Base-by-base conservation (phyloP, 2,888 invertebrate genomes). In the Caenorhabditis sp. region DNA sequence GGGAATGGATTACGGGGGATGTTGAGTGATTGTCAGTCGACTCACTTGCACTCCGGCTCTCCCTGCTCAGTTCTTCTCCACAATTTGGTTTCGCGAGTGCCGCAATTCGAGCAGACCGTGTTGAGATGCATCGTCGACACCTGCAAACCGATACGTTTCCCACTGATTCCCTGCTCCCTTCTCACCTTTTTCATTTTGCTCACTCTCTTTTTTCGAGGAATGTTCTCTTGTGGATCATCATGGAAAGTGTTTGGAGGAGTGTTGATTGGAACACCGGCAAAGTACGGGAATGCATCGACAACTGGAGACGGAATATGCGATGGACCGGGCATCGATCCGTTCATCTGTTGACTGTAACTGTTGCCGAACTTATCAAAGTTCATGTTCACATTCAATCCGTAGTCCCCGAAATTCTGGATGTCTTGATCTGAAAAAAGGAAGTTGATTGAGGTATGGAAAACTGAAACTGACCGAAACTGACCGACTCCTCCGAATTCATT, bases 31-130 rank as follows among this genome's bases (percentile, higher is more conserved):
- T 4, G 9, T 3, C 15, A 28, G n/a, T 26, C 40, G 15, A 64
- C 72, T 72, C 32, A 72, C 72, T 72, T 72, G 72, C 72, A 72
- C 72, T 72, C 72, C 18, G 72, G 35, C 35, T 58, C 64, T 56
- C 72, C 72, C n/a, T 37, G 20, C 22, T 64, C 64, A 37, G 53
- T 64, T 32, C 72, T 55, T 37, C 72, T 64, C 72, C 72, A 72
- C 37, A 72, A 9, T 20, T 64, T 72, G 18, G 72, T 72, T 24
- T 72, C 72, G n/a, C 72, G 72, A 22, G 32, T 44, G 44, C 72
- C 72, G 40, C 72, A 72, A 20, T 72, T 72, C 22, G 35, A 20
- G 56, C 72, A 72, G 6, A 15, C 24, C n/a, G 72, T 44, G 50
- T 72, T 72, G 6, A 20, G 6, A 47, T 72, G 72, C 72, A 72